Evolutionary conservation across 2,797 vertebrate species (phyloP).

Genomic region (Anableps anableps): DNA sequence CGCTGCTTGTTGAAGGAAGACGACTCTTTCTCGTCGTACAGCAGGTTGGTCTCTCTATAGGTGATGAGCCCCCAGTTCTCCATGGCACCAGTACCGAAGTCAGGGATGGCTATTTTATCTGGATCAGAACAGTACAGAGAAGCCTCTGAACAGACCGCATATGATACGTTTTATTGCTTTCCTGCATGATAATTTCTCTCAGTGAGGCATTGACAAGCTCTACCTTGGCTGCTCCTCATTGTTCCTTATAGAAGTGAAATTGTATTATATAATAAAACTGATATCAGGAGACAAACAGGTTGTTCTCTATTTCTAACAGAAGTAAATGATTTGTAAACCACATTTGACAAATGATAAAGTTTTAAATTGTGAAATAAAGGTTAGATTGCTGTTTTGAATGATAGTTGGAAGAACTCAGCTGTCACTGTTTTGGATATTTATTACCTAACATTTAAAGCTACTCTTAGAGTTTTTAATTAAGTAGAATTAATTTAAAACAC

Average conservation of each 20-base stretch:
- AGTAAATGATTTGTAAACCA: not conserved
- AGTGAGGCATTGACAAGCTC: not conserved
- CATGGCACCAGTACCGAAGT: conserved; percentile 98
- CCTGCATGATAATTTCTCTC: not conserved
- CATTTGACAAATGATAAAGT: not conserved
- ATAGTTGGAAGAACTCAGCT: not conserved
- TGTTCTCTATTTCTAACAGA: not conserved
- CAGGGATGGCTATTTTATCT: conserved; percentile 98
- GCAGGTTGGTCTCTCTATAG: conserved; percentile 93
- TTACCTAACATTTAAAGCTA: not conserved
- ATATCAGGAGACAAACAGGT: not conserved
- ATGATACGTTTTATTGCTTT: not conserved
- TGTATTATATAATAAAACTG: not conserved
- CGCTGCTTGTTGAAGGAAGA: conserved; percentile 90
- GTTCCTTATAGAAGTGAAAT: not conserved
- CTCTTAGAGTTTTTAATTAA: not conserved
- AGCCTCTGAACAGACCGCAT: not conserved
- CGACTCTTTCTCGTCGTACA: conserved; percentile 87
- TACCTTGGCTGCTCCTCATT: not conserved
- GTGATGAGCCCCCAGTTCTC: conserved; percentile 99
- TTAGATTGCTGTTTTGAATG: not conserved
- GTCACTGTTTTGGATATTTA: not conserved
- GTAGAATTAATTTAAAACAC: not conserved
- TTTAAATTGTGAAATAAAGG: not conserved
- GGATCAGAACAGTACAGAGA: conserved; percentile 28